Base-by-base conservation (phyloP, 2,888 invertebrate genomes). In the Melanchra persicariae region DNA sequence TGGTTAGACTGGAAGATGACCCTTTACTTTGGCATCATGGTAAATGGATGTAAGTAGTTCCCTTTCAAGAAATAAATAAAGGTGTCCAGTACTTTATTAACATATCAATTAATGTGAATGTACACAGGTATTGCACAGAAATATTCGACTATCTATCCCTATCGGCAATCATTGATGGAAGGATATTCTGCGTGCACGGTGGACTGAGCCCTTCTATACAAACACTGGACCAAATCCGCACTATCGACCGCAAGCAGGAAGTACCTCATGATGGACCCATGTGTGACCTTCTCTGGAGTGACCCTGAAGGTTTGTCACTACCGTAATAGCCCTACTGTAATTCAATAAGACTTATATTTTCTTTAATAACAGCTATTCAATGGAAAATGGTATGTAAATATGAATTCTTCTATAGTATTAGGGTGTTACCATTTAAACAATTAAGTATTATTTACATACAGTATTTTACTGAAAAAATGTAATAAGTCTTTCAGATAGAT, bases 131-230 rank as follows among this genome's bases (percentile, higher is more conserved):
- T 93, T 99, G 99, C 96, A 99, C 99, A 79, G 99, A 99, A 96
- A 99, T 99, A 87, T 99, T 99, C 91, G 99, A 99, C 95, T 99
- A 99, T 94, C 96, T 99, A 72, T 99, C 99, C 62, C 95, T 99
- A 64, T 99, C 99, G 3, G 99, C 99, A 10, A 99, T 99, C 83
- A 99, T 99, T 85, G 99, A 99, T 94, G 99, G 99, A 49, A 98
- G 99, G 95, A 99, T 99, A 94, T 99, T 99, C 96, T 99, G 99
- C 95, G 99, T 99, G 64, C 99, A 99, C 91, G 99, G 99, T 67
- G 99, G 99, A 19, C 96, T 99, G 30, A 99, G 99, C 59, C 99
- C 99, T 2, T 99, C 99, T 24, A 99, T 99, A 94, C 99, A 99
- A 94, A 99, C 99, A 12, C 97, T 99, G 82, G 99, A 99, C 95